Conservation (phyloP, 2,888 invertebrate species). For the Eueremaeus valkanovi region DNA sequence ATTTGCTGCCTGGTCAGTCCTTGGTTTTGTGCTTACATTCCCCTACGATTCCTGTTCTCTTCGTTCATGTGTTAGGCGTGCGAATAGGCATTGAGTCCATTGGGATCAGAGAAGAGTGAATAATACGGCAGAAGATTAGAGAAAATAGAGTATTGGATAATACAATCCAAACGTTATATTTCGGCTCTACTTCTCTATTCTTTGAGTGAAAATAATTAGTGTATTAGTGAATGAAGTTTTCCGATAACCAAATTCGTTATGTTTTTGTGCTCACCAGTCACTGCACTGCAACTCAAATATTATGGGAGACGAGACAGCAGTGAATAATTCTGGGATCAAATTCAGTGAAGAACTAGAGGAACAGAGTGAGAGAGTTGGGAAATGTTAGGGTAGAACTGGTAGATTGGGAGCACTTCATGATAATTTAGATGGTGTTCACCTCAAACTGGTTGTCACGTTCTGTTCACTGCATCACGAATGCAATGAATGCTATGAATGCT, state of each 20-base stretch:
- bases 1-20: slow-evolving; percentile 19
- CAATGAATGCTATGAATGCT: slow-evolving; percentile 14
- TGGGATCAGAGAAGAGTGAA: slow-evolving; percentile 24
- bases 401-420: slow-evolving; percentile 29
- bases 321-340: not conserved
- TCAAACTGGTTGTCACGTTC: slow-evolving; percentile 25
- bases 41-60: not conserved
- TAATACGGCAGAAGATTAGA: slow-evolving; percentile 30
- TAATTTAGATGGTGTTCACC: slow-evolving; percentile 30
- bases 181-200: slow-evolving; percentile 1
- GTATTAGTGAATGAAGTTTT: not conserved
- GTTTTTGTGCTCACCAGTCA: slow-evolving; percentile 8
- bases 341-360: too few species aligned
- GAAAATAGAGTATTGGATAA: slow-evolving; percentile 14
- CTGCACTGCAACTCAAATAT: not conserved
- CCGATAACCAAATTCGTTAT: slow-evolving; percentile 21
- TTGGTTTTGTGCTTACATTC: not conserved
- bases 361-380: not conserved
- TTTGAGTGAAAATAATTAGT: slow-evolving; percentile 29
- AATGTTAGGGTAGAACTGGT: too few species aligned
- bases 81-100: slow-evolving; percentile 32
- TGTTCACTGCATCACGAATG: slow-evolving; percentile 12
- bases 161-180: slow-evolving; percentile 1
- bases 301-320: slow-evolving; percentile 23
- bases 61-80: slow-evolving; percentile 10